These are phyloP conservation scores for Sardinella longiceps DNA, from an alignment of 2,797 vertebrate species.

Conservation along the genomic window DNA sequence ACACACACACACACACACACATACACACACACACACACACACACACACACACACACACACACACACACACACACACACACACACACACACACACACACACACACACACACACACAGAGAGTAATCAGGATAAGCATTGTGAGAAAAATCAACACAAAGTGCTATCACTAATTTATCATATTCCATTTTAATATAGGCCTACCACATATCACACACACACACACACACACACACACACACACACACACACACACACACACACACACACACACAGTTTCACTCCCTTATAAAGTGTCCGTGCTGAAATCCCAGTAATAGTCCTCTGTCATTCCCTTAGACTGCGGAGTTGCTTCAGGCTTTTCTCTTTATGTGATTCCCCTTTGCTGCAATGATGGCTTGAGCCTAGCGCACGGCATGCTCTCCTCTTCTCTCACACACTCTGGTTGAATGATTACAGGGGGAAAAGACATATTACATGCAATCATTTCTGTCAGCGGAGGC, in stretches of 20 bases:
- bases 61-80: background rate
- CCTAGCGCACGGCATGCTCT: slow-evolving; percentile 10
- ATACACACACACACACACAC: background rate
- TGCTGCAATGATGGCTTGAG: slow-evolving; percentile 20
- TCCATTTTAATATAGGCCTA: no score
- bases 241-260: background rate
- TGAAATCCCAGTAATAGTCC: background rate
- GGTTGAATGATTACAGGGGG: slow-evolving; percentile 8
- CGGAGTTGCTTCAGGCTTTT: background rate
- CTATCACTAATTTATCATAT: no score
- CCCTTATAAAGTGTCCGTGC: background rate
- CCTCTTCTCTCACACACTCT: background rate
- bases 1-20: background rate
- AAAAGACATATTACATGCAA: background rate
- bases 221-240: no score
- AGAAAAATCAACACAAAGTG: no score
- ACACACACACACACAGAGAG: background rate
- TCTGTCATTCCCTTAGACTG: background rate
- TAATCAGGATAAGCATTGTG: no score
- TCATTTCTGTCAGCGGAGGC: background rate
- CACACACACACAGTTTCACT: background rate
- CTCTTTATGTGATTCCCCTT: background rate
- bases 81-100: background rate
- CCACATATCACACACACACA: no score
- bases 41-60: background rate